phyloP scores from a whole-genome alignment of 2,888 invertebrate genomes.

The Tipula confusa region DNA sequence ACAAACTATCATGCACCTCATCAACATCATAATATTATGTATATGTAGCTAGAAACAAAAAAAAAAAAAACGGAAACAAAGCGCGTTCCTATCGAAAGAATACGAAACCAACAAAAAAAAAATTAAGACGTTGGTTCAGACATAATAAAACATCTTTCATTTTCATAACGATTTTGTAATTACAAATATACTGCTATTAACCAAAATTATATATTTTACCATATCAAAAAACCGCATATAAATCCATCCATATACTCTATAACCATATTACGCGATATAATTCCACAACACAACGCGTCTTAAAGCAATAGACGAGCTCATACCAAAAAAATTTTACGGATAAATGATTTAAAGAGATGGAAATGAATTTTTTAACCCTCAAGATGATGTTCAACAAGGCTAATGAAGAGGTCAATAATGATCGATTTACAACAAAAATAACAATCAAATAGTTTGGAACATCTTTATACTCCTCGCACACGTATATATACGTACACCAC shows the following conservation, averaged over 20 bases:
- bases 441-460: neutral
- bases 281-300: constrained; percentile 1
- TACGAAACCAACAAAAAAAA: neutral
- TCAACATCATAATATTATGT: no score
- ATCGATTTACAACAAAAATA: neutral
- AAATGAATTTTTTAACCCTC: neutral
- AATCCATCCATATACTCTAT: neutral
- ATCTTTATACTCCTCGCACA: neutral
- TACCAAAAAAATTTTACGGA: neutral
- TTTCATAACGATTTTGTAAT: neutral
- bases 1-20: neutral
- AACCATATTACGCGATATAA: neutral
- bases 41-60: neutral
- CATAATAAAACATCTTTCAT: neutral
- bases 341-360: constrained; percentile 3
- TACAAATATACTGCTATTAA: neutral
- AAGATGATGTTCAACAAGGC: constrained; percentile 15
- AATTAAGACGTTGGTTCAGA: neutral
- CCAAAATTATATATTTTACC: neutral
- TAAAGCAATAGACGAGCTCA: neutral
- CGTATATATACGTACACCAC: neutral
- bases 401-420: constrained; percentile 25
- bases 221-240: neutral
- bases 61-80: neutral
- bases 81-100: neutral